Base-by-base conservation (phyloP, 1,140 invertebrate genomes). In the Drosophila ogumai region DNA sequence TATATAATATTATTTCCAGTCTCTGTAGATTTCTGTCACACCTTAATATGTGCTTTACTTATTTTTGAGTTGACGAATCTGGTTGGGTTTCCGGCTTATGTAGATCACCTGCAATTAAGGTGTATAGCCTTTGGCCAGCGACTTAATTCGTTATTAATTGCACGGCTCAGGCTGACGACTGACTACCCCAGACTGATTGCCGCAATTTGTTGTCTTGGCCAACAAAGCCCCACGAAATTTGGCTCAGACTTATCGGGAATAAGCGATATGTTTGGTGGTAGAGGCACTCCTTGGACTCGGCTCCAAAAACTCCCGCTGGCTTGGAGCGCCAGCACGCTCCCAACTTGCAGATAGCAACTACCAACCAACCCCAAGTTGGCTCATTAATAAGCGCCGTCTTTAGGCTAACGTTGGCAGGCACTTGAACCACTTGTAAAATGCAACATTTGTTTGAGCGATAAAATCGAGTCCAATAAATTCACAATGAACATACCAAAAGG, bases 381-480 rank as follows among this genome's bases (percentile, higher is more conserved):
- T 87, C 84, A 87, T 87, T 87, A 87, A 87, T 87, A 87, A 87
- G 85, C 84, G 76, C 81, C 84, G 84, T 88, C 84, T 87, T 87
- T 87, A 88, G 40, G 73, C 81, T 54, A 81, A 85, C 74, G 78
- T 71, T 75, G 75, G 66, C 75, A 79, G 75, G 75, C 74, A 85
- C 85, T 90, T 90, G 85, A 90, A 88, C 85, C 84, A 84, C 85
- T 88, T 88, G 85, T 88, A 88, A 88, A 88, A 88, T 84, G 90
- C 88, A 91, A 90, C 90, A 91, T 91, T 91, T 91, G 90, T 91
- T 91, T 91, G 80, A 75, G 81, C 88, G 88, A 91, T 91, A 91
- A 91, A 91, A 91, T 91, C 88, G 71, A 75, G 76, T 80, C 66
- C 85, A 91, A 91, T 91, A 91, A 91, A 91, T 91, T 91, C 85